Percentiles rank a stretch among this genome's conserved stretches.
Evolutionary conservation across 2,113 vertebrate species (phyloP).

Genomic region (Gambusia holbrooki): DNA sequence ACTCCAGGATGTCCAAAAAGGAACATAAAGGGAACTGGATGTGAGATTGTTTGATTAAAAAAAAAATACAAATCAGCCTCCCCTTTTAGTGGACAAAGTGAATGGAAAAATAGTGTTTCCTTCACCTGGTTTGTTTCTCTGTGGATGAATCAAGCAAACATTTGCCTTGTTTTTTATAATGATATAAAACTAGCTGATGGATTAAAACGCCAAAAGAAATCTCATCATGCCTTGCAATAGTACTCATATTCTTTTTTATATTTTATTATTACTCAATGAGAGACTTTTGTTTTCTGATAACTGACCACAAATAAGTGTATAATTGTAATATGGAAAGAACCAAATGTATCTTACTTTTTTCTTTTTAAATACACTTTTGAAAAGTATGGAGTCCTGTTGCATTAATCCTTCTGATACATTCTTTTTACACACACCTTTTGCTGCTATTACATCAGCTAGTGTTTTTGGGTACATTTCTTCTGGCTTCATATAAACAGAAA

Average conservation of each 20-base stretch:
- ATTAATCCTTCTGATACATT: not conserved
- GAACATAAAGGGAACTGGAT: slow-evolving; percentile 74
- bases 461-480: not conserved
- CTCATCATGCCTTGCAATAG: slow-evolving; percentile 1
- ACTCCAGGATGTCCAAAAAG: slow-evolving; percentile 74
- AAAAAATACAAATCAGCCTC: slow-evolving; percentile 38
- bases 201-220: slow-evolving; percentile 25
- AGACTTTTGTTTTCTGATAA: not conserved
- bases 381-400: not conserved
- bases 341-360: not conserved
- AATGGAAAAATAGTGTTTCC: slow-evolving; percentile 48
- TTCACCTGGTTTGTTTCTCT: slow-evolving; percentile 77
- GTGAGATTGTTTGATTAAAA: slow-evolving; percentile 56
- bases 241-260: not conserved
- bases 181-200: slow-evolving; percentile 26
- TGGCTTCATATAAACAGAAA: not conserved
- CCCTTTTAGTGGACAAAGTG: slow-evolving; percentile 63
- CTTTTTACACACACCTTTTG: not conserved
- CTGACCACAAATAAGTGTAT: not conserved
- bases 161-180: slow-evolving; percentile 44
- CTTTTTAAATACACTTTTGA: not conserved
- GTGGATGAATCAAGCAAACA: slow-evolving; percentile 77
- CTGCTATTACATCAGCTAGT: not conserved
- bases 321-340: not conserved
- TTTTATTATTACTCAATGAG: not conserved